Conservation (phyloP, 2,113 vertebrate genomes). For the Scatophagus argus region DNA sequence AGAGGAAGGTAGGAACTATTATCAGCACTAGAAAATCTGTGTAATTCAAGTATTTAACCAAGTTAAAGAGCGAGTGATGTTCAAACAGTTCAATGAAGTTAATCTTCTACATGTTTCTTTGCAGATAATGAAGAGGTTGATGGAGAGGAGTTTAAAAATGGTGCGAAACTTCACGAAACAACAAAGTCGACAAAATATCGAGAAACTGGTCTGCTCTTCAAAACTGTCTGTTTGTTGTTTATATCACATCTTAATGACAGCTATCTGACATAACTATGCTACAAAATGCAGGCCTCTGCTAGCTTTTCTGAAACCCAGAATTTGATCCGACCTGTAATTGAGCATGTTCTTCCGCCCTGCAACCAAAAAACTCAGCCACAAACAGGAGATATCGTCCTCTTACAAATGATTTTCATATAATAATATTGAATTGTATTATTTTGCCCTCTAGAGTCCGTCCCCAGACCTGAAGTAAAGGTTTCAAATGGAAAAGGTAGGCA, state of each 20-base stretch:
- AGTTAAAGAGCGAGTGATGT: background rate
- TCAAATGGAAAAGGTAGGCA: constrained; percentile 58
- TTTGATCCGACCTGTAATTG: background rate
- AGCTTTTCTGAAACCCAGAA: background rate
- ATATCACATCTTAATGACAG: constrained; percentile 6
- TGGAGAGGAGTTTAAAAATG: constrained; percentile 23
- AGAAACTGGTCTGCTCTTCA: background rate
- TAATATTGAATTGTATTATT: constrained; percentile 2
- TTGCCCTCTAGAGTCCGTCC: constrained; percentile 9
- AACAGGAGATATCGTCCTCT: constrained; percentile 2
- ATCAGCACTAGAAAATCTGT: background rate
- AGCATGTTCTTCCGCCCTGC: constrained; percentile 14
- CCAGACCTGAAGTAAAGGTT: constrained; percentile 4
- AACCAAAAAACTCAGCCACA: background rate
- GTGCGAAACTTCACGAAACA: constrained; percentile 42
- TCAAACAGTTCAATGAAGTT: background rate
- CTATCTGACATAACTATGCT: constrained; percentile 2
- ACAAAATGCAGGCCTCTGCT: constrained; percentile 2
- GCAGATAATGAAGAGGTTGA: constrained; percentile 54
- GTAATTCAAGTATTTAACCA: background rate
- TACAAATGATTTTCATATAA: background rate
- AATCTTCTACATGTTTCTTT: constrained; percentile 12
- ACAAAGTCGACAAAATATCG: background rate
- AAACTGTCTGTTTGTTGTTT: constrained; percentile 13
- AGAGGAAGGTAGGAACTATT: constrained; percentile 40